A percentile compares a stretch with the other conserved stretches of the same genome.
Conservation (phyloP, 2,888 invertebrate genomes). For the Argynnis bischoffii region DNA sequence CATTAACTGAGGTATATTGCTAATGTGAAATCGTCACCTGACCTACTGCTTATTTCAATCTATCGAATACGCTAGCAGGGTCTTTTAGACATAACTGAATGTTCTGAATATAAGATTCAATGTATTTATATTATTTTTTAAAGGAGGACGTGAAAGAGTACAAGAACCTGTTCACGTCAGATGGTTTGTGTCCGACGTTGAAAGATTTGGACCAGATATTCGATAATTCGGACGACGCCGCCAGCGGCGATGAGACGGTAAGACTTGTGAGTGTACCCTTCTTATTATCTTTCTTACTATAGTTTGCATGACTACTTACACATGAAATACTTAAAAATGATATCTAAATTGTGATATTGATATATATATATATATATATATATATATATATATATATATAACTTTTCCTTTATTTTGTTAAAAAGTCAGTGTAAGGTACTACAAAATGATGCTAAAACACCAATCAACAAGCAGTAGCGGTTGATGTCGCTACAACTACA, state of each 20-base stretch:
- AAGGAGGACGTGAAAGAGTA: constrained; percentile 81
- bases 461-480: constrained; percentile 3
- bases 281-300: constrained; percentile 42
- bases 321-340: constrained; percentile 2
- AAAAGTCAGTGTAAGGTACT: constrained; percentile 5
- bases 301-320: constrained; percentile 36
- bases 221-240: constrained; percentile 94
- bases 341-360: constrained; percentile 1
- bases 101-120: too few relatives aligned
- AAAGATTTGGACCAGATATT: constrained; percentile 97
- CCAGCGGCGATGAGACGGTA: constrained; percentile 94
- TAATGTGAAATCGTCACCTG: too few relatives aligned
- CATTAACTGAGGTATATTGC: too few relatives aligned
- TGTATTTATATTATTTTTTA: not conserved
- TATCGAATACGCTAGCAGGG: too few relatives aligned
- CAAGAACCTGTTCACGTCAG: constrained; percentile 91
- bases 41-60: too few relatives aligned
- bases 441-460: not conserved
- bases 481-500: constrained; percentile 11
- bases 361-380: too few relatives aligned
- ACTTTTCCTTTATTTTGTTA: constrained; percentile 2
- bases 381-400: too few relatives aligned
- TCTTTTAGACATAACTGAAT: too few relatives aligned
- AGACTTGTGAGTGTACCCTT: constrained; percentile 79
- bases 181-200: constrained; percentile 93